Evolutionary conservation across 2,113 vertebrate genomes (phyloP).

Genomic region (Colinus virginianus): DNA sequence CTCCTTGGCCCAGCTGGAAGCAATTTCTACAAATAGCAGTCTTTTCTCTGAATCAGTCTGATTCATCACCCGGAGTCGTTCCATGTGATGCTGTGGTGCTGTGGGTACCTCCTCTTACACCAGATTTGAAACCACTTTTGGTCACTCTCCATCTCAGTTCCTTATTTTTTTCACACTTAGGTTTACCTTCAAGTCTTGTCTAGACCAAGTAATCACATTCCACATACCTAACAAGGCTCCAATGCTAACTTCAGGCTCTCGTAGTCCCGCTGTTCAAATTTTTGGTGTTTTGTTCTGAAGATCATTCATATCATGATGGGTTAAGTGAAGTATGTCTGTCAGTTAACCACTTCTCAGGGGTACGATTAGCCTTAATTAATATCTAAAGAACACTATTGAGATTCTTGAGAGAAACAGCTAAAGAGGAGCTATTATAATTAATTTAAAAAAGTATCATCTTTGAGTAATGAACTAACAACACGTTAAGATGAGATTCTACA

Average conservation of each 20-base stretch:
- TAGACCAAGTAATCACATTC: neutral
- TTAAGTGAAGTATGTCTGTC: slow-evolving; percentile 30
- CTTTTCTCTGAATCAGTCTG: neutral
- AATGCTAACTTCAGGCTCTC: neutral
- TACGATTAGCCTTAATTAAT: slow-evolving; percentile 59
- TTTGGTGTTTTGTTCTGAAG: neutral
- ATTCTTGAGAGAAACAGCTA: slow-evolving; percentile 45
- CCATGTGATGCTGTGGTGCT: neutral
- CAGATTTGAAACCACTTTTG: neutral
- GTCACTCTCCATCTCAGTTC: neutral
- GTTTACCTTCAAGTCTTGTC: neutral
- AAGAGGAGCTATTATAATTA: slow-evolving; percentile 48
- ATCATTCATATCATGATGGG: neutral
- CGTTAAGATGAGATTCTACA: neutral
- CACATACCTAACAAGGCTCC: fast-evolving
- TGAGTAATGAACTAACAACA: slow-evolving; percentile 22
- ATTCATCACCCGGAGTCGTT: neutral
- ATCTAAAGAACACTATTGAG: slow-evolving; percentile 42
- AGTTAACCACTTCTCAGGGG: slow-evolving; percentile 53
- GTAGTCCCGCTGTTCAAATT: neutral
- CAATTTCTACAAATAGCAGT: neutral
- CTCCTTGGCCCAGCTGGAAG: slow-evolving; percentile 33
- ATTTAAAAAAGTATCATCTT: slow-evolving; percentile 26
- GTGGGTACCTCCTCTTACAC: neutral
- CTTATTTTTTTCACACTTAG: neutral